phyloP scores from a whole-genome alignment of 92 coral and sea anemone genomes.

The Desmophyllum pertusum region DNA sequence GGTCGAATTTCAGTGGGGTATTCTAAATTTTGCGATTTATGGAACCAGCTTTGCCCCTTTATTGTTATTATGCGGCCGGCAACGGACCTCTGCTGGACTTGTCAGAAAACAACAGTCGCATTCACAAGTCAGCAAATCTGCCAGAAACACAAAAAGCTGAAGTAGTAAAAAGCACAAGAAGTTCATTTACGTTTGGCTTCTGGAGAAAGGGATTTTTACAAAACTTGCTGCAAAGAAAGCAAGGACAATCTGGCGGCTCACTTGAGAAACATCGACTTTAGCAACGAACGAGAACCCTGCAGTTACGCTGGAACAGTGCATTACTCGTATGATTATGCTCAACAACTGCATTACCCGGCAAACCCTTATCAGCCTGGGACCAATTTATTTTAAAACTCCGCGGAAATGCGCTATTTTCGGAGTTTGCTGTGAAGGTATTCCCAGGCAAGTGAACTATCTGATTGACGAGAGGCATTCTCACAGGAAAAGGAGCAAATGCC shows the following conservation, averaged over 20 bases:
- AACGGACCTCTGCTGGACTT: constrained; percentile 54
- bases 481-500: constrained; percentile 63
- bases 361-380: constrained; percentile 66
- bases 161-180: constrained; percentile 50
- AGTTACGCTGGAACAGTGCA: constrained; percentile 38
- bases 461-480: constrained; percentile 49
- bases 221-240: constrained; percentile 49
- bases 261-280: constrained; percentile 30
- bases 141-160: constrained; percentile 53
- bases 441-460: constrained; percentile 59
- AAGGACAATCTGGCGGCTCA: constrained; percentile 27
- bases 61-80: constrained; percentile 52
- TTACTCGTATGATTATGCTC: constrained; percentile 66
- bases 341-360: constrained; percentile 55
- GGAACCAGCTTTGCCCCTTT: constrained; percentile 53
- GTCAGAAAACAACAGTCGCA: constrained; percentile 51
- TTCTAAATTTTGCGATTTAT: constrained; percentile 50
- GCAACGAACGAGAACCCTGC: constrained; percentile 41
- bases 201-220: constrained; percentile 54
- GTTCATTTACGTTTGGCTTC: constrained; percentile 36
- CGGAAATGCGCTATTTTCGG: constrained; percentile 64
- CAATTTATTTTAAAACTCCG: constrained; percentile 54
- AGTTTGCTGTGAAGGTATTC: constrained; percentile 60
- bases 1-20: constrained; percentile 31
- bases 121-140: constrained; percentile 34